phyloP scores from a whole-genome alignment of 2,113 vertebrate genomes.

The Hymenochirus boettgeri region DNA sequence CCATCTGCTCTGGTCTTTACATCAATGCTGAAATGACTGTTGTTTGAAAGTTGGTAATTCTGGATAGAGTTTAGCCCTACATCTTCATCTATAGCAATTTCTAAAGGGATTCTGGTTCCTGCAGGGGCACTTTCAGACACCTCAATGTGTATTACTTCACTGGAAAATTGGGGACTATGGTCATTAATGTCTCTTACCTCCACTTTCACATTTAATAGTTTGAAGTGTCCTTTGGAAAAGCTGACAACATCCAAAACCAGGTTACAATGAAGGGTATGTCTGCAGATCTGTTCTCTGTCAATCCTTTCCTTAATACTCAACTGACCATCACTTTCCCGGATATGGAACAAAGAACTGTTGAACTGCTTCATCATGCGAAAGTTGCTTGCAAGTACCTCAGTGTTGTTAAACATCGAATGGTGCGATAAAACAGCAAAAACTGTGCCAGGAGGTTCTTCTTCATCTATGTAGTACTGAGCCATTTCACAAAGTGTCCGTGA shows the following conservation, averaged over 20 bases:
- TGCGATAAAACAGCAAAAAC: conserved; percentile 57
- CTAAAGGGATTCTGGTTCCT: conserved; percentile 81
- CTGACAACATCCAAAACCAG: conserved; percentile 91
- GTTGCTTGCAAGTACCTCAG: conserved; percentile 48
- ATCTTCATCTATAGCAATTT: conserved; percentile 82
- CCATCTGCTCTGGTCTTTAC: conserved; percentile 84
- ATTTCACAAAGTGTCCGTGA: conserved; percentile 43
- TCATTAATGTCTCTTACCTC: conserved; percentile 70
- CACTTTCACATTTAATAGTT: conserved; percentile 88
- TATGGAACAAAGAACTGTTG: conserved; percentile 82
- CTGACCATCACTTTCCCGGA: conserved; percentile 86
- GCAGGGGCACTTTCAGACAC: conserved; percentile 81
- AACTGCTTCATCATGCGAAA: conserved; percentile 62
- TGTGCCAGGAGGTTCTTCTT: conserved; percentile 56
- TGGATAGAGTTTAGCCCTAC: conserved; percentile 87
- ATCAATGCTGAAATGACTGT: conserved; percentile 86
- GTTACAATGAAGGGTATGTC: conserved; percentile 75
- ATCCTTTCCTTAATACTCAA: conserved; percentile 82
- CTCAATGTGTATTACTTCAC: conserved; percentile 66
- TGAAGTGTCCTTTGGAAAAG: conserved; percentile 85
- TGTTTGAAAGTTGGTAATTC: conserved; percentile 85
- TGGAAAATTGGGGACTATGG: conserved; percentile 52
- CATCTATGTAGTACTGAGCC: conserved; percentile 58
- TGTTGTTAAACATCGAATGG: conserved; percentile 56
- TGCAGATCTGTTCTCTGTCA: conserved; percentile 85